Evolutionary conservation across 2,113 vertebrate species (phyloP).

Genomic region (Lipotes vexillifer): DNA sequence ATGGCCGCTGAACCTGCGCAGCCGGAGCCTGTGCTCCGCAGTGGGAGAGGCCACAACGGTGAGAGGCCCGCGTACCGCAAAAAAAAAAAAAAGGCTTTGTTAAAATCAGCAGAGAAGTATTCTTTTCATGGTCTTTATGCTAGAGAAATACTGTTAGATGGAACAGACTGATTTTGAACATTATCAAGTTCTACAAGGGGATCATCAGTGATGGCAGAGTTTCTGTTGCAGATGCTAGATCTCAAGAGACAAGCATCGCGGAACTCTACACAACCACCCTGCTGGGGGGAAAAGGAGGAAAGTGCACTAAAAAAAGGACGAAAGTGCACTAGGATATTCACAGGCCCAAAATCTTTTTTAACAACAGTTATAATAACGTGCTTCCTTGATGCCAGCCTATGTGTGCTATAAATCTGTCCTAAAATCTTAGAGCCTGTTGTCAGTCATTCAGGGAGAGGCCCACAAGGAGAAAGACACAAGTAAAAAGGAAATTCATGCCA

Average conservation of each 20-base stretch:
- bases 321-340: background rate
- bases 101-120: background rate
- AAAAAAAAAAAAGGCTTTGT: background rate
- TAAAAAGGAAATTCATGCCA: background rate
- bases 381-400: background rate
- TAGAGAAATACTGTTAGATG: background rate
- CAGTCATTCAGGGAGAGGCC: background rate
- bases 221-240: background rate
- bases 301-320: background rate
- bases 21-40: too few species aligned
- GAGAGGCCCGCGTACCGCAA: too few species aligned
- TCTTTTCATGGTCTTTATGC: background rate
- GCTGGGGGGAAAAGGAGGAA: background rate
- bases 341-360: background rate
- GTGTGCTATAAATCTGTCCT: background rate
- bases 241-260: background rate
- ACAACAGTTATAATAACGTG: background rate
- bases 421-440: background rate
- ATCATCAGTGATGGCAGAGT: background rate
- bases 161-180: background rate
- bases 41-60: too few species aligned
- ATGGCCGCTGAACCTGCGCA: too few species aligned
- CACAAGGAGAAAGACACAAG: background rate
- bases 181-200: background rate
- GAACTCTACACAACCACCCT: background rate